A percentile compares a stretch with the other conserved stretches of the same genome.
These are phyloP conservation scores for Lemur catta DNA, from an alignment of 2,797 vertebrate species.

Conservation along the genomic window DNA sequence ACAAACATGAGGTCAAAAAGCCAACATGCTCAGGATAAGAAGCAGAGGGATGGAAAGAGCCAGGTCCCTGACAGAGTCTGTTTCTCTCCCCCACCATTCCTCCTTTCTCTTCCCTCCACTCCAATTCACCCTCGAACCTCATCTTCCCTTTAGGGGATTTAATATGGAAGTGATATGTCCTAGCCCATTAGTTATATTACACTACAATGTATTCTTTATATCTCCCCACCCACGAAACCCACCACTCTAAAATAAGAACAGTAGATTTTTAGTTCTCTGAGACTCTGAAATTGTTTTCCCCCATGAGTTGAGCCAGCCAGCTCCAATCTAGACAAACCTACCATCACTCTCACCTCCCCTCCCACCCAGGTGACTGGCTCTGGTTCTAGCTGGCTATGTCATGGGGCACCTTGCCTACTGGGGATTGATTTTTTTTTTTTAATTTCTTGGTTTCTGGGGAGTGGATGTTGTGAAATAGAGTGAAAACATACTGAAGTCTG, in stretches of 20 bases:
- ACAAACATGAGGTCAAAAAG: neutral
- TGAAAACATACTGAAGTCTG: constrained; percentile 50
- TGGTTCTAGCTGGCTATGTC: neutral
- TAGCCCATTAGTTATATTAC: neutral
- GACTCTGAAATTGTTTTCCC: neutral
- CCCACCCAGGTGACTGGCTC: neutral
- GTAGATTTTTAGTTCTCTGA: neutral
- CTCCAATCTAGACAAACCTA: neutral
- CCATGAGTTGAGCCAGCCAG: neutral
- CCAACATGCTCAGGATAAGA: neutral
- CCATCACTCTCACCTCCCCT: neutral
- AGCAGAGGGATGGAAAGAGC: neutral
- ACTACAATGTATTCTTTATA: neutral
- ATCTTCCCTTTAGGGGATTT: neutral
- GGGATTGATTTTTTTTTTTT: constrained; percentile 17
- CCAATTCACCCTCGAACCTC: neutral
- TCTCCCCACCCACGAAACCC: neutral
- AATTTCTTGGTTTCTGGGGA: constrained; percentile 52
- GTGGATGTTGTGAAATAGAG: constrained; percentile 48
- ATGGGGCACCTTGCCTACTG: neutral
- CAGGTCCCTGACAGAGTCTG: neutral
- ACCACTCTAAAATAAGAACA: constrained; percentile 29
- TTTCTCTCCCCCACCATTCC: neutral
- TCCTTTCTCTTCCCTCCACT: neutral
- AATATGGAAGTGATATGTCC: neutral